These are phyloP conservation scores for Callimorpha dominula DNA, from an alignment of 2,888 invertebrate species.

Conservation along the genomic window DNA sequence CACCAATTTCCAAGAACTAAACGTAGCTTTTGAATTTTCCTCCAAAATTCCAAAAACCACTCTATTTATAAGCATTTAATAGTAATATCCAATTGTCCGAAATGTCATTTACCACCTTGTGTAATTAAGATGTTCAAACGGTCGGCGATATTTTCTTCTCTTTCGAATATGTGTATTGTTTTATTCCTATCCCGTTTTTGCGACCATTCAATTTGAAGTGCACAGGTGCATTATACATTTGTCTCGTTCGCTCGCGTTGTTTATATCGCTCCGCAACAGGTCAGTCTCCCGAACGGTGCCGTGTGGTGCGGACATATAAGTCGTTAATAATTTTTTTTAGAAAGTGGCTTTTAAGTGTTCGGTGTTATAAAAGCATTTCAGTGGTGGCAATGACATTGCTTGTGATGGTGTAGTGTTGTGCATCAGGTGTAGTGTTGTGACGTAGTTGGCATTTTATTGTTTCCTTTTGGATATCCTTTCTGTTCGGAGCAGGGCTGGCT, in stretches of 20 bases:
- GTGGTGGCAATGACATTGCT: conserved; percentile 56
- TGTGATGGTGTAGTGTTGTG: conserved; percentile 54
- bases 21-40: conserved; percentile 38
- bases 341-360: conserved; percentile 62
- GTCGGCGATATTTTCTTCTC: conserved; percentile 64
- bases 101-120: conserved; percentile 56
- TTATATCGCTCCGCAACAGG: conserved; percentile 60
- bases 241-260: conserved; percentile 76
- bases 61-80: conserved; percentile 27
- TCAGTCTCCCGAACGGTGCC: conserved; percentile 70
- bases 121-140: conserved; percentile 32
- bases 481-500: conserved; percentile 58
- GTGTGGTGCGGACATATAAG: conserved; percentile 61
- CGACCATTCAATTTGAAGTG: conserved; percentile 80
- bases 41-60: conserved; percentile 23
- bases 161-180: conserved; percentile 75
- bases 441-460: conserved; percentile 65
- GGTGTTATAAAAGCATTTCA: conserved; percentile 49
- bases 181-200: conserved; percentile 73
- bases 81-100: conserved; percentile 36
- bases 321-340: conserved; percentile 51
- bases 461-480: conserved; percentile 63
- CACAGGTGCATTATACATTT: conserved; percentile 78
- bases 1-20: conserved; percentile 57
- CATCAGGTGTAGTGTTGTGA: conserved; percentile 57